Percentiles rank a stretch among this genome's conserved stretches.
These are phyloP conservation scores for Chlamydotis undulata DNA, from an alignment of 2,113 vertebrate species.

Conservation along the genomic window DNA sequence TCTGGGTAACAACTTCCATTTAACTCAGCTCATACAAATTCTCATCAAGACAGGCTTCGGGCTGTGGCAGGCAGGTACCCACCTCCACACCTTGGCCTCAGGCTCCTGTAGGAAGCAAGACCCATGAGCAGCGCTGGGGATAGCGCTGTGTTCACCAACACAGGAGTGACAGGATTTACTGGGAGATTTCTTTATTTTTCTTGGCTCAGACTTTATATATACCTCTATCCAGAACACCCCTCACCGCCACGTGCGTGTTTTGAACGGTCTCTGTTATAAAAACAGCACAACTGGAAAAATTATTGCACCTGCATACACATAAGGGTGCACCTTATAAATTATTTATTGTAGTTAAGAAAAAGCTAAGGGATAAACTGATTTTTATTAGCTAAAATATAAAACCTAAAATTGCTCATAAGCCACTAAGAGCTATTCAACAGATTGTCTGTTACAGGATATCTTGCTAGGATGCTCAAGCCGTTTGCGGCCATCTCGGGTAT, in stretches of 20 bases:
- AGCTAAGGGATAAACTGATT: neutral
- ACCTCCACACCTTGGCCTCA: neutral
- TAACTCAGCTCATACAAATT: neutral
- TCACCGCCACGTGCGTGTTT: rapidly evolving
- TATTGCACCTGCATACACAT: neutral
- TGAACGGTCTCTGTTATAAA: neutral
- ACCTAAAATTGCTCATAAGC: neutral
- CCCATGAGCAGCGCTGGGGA: neutral
- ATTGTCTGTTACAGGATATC: neutral
- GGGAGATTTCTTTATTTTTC: neutral
- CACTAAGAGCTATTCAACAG: neutral
- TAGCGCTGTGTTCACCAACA: rapidly evolving
- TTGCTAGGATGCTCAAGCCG: neutral
- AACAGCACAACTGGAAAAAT: neutral
- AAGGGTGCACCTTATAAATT: neutral
- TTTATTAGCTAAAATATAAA: neutral
- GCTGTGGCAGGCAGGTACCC: neutral
- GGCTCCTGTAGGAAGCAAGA: neutral
- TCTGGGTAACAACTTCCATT: neutral
- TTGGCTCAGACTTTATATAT: neutral
- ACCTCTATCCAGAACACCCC: neutral
- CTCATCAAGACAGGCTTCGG: neutral
- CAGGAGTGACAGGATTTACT: neutral
- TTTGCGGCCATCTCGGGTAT: neutral
- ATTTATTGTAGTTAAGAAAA: neutral